Evolutionary conservation across 1,140 invertebrate genomes (phyloP), one percentile per base, ranked within the genome.

Genomic region (Stenopsyche tienmushanensis): DNA sequence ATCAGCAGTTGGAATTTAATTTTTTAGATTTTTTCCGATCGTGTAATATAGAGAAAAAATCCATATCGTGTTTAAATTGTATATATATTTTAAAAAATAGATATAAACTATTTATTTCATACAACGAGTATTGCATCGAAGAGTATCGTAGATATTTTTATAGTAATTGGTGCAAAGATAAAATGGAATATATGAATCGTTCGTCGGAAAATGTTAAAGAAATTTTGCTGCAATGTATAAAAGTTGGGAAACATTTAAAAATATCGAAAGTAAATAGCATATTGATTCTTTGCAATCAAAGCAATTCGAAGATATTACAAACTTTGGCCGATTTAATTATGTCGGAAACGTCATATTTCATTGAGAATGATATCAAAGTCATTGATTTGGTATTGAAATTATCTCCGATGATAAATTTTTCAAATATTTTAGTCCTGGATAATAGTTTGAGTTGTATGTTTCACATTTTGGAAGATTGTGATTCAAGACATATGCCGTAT

Each of bases 21-120:
- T 66, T 63, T 50, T 34, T 71, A 21, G 69, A 71, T 54, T 71
- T 71, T 44, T 54, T 71, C 7, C 67, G 59, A 63, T 70, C 54
- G 39, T 18, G 62, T 5, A 34, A 24, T 7, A 13, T 55, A n/a
- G n/a, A 50, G n/a, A 47, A 60, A 3, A 39, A 67, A 44, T 13
- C 39, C n/a, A 50, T 45, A 34, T 52, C 63, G 21, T 39, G 44
- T 34, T 62, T 70, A 13, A 24, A 65, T 21, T 66, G 34, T 45
- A 67, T 70, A 10, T 64, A 62, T 29, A 45, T 67, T 45, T 23
- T 70, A 8, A 67, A 70, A 57, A 70, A 66, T 34, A 64, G 49
- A 58, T 62, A 62, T n/a, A 47, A 62, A 15, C 44, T 70, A 3
- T 44, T 25, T 20, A 70, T 70, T 50, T 65, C 62, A 13, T 26